Base-by-base conservation (phyloP, 1,140 invertebrate genomes). In the Acyrthosiphon pisum region DNA sequence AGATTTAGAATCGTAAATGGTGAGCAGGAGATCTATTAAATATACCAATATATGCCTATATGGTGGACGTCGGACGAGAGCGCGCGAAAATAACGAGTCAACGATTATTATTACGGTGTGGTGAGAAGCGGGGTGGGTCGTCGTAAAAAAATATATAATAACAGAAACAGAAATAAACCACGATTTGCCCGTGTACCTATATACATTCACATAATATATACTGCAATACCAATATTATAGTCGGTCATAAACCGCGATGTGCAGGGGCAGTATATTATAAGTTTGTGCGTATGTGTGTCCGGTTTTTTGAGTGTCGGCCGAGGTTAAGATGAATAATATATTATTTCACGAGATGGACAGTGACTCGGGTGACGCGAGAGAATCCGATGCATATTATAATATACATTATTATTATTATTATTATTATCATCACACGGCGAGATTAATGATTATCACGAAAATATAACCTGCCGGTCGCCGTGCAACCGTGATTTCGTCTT, bases 1-100 rank as follows among this genome's bases (percentile, higher is more conserved):
- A 90, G n/a, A 90, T 56, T 37, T 84, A 22, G n/a, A 90, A 90
- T 50, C 88, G 53, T 90, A 35, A 90, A 90, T 35, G 30, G n/a
- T 6, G 48, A 41, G 2, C 88, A 23, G 7, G 6, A 90, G 30
- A 37, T 20, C 48, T 41, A 14, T 14, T 9, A 6, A 26, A 6
- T 68, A 14, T 68, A 30, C 0, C 26, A 26, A 41, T 41, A 26
- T 53, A 53, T 53, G 22, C 50, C 50, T 53, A 7, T 53, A 20
- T 6, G 22, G 6, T 53, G 14, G 46, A 48, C 30, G 60, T n/a
- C 60, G 30, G 60, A 68, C 37, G 37, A 41, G 81, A 60, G 20
- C 9, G 26, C 48, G 53, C 22, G 88, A 50, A 53, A 90, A n/a
- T n/a, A 90, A 90, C 53, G 30, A 35, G 53, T 30, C 20, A 23